Evolutionary conservation across 2,797 vertebrate genomes (phyloP), one percentile per base, ranked within the genome.

Genomic region (Thalassophryne amazonica): DNA sequence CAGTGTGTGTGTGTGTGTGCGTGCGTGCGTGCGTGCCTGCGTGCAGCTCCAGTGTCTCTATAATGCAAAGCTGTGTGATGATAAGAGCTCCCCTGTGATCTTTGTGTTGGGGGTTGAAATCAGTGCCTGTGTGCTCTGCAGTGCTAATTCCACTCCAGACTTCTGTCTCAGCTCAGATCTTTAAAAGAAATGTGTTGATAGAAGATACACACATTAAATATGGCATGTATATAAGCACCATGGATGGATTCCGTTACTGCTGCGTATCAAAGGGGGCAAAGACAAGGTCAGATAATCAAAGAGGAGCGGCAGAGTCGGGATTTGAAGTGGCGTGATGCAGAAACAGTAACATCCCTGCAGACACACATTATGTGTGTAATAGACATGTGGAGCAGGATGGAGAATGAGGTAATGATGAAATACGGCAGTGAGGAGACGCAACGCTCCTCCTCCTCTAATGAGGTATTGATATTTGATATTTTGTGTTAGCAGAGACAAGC

Each of bases 401-500:
- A 56, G 69, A 61, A 66, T 76, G 77, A 85, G 78, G 72, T 84
- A 79, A 82, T 82, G 52, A 69, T 60, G 52, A 65, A 73, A 70
- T 1, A 11, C 24, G 31, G 31, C 47, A 49, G 45, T 42, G 17
- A 30, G 37, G 39, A 51, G 23, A 66, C 28, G 52, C 19, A 22
- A 18, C 25, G 47, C 58, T 38, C 34, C 50, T 64, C 35, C 7
- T 53, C 51, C 3, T 15, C 13, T 81, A 81, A 83, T 79, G 74
- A 81, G 76, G 63, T 79, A 81, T 78, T 69, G 83, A 84, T 74
- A 69, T 80, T 82, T 67, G 58, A 33, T 19, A n/a, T n/a, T n/a
- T n/a, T n/a, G n/a, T n/a, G n/a, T n/a, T n/a, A n/a, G n/a, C n/a
- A n/a, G n/a, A n/a, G n/a, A n/a, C n/a, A n/a, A n/a, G n/a, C n/a